Base-by-base conservation (phyloP, 2,888 invertebrate genomes). In the Aromia moschata region DNA sequence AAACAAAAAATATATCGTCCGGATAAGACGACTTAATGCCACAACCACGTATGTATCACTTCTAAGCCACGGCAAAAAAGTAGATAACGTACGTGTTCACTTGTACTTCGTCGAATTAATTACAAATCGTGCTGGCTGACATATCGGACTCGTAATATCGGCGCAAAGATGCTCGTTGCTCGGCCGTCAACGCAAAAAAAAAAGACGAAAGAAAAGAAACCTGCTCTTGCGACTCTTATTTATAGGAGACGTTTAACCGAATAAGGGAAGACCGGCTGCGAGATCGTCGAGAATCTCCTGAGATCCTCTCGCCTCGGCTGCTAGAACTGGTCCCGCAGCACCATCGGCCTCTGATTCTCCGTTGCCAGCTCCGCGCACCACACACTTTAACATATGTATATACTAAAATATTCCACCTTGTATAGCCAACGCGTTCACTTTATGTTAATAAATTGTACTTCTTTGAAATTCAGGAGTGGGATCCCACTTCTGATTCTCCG, bases 181-280 rank as follows among this genome's bases (percentile, higher is more conserved):
- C 41, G 43, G 17, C 17, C 43, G 52, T 18, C 41, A 36, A 16
- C 2, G 18, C 17, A 36, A 36, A 37, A 47, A 36, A 33, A 16
- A 25, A 33, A 5, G 25, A 52, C 9, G 37, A 45, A 40, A 58
- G 14, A 33, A 52, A 53, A 17, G 41, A 60, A 51, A 60, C 68
- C 64, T 60, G 60, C 60, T 58, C 64, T 60, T 69, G 65, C 70
- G 58, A 68, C 63, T 70, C 64, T 68, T 69, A 70, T 69, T 70
- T 70, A 68, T 70, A 67, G 62, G 63, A 67, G 70, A 65, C 60
- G 68, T 67, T 67, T 67, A 65, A 63, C 68, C 70, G 68, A 70
- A 70, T 67, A 70, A 68, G 70, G 70, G 65, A 70, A 70, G 66
- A 68, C 70, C 57, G 62, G 64, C 65, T 47, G 64, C 62, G 58